Evolutionary conservation across 2,888 invertebrate species (phyloP).

Genomic region (Drosophila tanythrix): DNA sequence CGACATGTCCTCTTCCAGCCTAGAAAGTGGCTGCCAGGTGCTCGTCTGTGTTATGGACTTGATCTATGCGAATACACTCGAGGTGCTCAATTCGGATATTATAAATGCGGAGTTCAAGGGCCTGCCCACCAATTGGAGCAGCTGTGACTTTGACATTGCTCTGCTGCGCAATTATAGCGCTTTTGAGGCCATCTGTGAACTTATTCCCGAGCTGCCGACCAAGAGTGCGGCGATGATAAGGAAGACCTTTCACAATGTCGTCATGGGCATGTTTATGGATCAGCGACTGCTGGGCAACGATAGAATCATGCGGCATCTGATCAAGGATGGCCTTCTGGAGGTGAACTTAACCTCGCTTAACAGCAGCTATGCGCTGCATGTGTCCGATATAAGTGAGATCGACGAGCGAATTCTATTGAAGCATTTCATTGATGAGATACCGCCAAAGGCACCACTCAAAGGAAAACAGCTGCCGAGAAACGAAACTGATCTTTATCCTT

Average conservation of each 20-base stretch:
- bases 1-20: slow-evolving; percentile 42
- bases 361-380: slow-evolving; percentile 46
- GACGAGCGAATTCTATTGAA: slow-evolving; percentile 61
- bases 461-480: background rate
- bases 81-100: slow-evolving; percentile 43
- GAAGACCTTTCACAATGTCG: slow-evolving; percentile 48
- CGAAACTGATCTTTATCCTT: background rate
- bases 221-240: slow-evolving; percentile 41
- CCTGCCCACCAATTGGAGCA: slow-evolving; percentile 54
- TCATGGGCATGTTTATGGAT: slow-evolving; percentile 54
- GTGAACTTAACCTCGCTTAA: slow-evolving; percentile 51
- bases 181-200: slow-evolving; percentile 39
- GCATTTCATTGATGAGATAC: background rate
- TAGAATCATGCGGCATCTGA: slow-evolving; percentile 47
- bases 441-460: background rate
- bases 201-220: slow-evolving; percentile 49
- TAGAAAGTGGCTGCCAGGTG: slow-evolving; percentile 58
- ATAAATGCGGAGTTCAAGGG: slow-evolving; percentile 51
- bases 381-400: slow-evolving; percentile 62
- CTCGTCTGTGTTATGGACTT: slow-evolving; percentile 63
- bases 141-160: slow-evolving; percentile 32
- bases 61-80: slow-evolving; percentile 63
- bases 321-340: slow-evolving; percentile 64
- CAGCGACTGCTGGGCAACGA: slow-evolving; percentile 60
- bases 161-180: slow-evolving; percentile 40